Conservation (phyloP, 2,797 vertebrate genomes). For the Gallinago nigripennis region DNA sequence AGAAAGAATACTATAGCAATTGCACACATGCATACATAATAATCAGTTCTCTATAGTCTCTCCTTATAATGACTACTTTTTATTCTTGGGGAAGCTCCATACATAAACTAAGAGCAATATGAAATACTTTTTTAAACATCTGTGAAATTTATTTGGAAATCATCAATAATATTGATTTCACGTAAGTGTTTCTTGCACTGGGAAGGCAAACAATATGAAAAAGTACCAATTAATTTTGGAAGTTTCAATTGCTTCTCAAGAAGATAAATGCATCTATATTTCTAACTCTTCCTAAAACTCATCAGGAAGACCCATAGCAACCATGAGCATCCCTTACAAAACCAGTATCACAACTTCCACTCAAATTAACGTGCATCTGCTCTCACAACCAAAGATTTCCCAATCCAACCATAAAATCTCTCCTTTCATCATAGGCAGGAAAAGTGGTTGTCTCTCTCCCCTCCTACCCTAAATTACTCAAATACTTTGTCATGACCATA, state of each 20-base stretch:
- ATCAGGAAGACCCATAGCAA: neutral
- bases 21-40: neutral
- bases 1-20: neutral
- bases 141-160: neutral
- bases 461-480: neutral
- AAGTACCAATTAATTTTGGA: neutral
- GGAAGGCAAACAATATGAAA: neutral
- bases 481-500: neutral
- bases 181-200: neutral
- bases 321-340: neutral
- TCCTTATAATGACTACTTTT: neutral
- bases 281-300: neutral
- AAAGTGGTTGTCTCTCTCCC: neutral
- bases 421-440: neutral
- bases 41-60: neutral
- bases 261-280: neutral
- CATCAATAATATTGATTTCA: neutral
- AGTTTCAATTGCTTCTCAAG: neutral
- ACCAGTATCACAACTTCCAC: neutral
- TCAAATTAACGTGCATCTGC: neutral
- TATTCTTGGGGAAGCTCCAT: neutral
- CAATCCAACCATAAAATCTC: neutral
- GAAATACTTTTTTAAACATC: neutral
- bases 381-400: neutral
- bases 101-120: neutral